phyloP scores from a whole-genome alignment of 2,888 invertebrate genomes.

The Papilio gigon region DNA sequence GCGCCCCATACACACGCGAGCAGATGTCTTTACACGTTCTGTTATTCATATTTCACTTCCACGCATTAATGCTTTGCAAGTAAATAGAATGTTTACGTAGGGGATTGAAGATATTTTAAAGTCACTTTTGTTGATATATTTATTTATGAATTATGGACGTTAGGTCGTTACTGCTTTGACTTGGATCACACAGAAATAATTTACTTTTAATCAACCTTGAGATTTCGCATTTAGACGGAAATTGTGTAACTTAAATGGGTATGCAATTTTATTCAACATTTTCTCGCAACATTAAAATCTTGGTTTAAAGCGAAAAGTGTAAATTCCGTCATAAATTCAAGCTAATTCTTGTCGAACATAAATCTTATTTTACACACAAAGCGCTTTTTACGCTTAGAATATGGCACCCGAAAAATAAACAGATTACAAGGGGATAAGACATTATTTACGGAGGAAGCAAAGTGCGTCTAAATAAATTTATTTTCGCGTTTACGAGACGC shows the following conservation, averaged over 20 bases:
- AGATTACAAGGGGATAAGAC: slow-evolving; percentile 43
- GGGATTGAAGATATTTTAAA: slow-evolving; percentile 36
- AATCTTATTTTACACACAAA: slow-evolving; percentile 36
- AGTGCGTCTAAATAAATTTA: slow-evolving; percentile 55
- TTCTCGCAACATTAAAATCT: neutral
- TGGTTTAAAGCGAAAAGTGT: slow-evolving; percentile 1
- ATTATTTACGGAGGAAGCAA: slow-evolving; percentile 51
- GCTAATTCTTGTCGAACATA: slow-evolving; percentile 25
- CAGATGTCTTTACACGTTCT: slow-evolving; percentile 75
- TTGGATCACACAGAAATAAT: too few relatives aligned
- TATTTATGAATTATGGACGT: neutral
- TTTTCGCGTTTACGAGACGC: slow-evolving; percentile 60
- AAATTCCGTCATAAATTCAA: slow-evolving; percentile 28
- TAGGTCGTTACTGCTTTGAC: neutral
- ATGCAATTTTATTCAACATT: neutral
- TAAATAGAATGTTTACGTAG: slow-evolving; percentile 42
- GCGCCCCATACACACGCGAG: slow-evolving; percentile 59
- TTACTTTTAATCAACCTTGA: too few relatives aligned
- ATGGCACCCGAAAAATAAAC: slow-evolving; percentile 43
- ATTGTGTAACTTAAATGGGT: too few relatives aligned
- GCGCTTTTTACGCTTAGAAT: slow-evolving; percentile 36
- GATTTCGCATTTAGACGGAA: neutral
- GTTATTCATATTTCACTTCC: slow-evolving; percentile 76
- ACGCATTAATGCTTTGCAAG: slow-evolving; percentile 58
- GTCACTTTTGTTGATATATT: slow-evolving; percentile 20